Evolutionary conservation across 2,888 invertebrate genomes (phyloP), one percentile per base, ranked within the genome.

Genomic region (Cantharis flavilabris): DNA sequence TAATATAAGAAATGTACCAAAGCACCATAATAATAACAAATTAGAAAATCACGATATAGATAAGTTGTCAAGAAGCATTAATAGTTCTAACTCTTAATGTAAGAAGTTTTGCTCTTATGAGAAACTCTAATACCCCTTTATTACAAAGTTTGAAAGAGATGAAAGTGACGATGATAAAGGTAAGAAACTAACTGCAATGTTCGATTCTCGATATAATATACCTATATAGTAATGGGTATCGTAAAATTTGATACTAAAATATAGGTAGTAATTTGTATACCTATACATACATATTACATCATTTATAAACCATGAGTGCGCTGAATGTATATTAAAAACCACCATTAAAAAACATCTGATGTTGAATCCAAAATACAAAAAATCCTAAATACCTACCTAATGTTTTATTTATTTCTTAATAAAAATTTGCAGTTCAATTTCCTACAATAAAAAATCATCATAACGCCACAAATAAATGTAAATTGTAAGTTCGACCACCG

Each of bases 121-220:
- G 75, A 75, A 75, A 75, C 75, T 75, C 70, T 73, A 73, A 73
- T 73, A 73, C 70, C 73, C 73, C 73, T 73, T 73, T 73, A 73
- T 73, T 69, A 73, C 69, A 73, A 73, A 73, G 73, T 73, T 73
- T 69, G 73, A 73, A 73, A 73, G 73, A 73, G 73, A 73, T 70
- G 73, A 73, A 73, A 73, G 73, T 73, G 73, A 73, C 73, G 70
- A 73, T 73, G 73, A 73, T 73, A 73, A 28, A 69, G 73, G 70
- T 70, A 69, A 62, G 70, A 73, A 65, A 62, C 67, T 65, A 67
- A 64, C 72, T 33, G 33, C 62, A 69, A 70, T 62, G 49, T 69
- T 70, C 49, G 72, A 33, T 13, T 33, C 30, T 28, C 3, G 62
- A 20, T 62, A 73, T 67, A 49, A 65, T 23, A 67, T 67, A 65